phyloP scores from a whole-genome alignment of 2,888 invertebrate species.

The Drosophila niveifrons region DNA sequence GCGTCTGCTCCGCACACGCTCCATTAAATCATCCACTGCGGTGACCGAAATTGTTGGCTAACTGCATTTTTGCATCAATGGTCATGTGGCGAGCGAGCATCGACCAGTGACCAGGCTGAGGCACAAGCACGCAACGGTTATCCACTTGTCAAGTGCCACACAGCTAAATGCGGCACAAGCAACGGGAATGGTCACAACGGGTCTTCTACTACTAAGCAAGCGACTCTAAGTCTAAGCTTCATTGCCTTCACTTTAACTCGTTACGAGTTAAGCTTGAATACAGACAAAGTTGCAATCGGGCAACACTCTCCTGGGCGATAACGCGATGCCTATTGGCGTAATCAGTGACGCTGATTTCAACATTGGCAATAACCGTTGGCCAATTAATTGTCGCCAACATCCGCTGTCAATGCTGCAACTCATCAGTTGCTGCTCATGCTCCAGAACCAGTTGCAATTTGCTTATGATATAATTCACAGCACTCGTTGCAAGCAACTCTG shows the following conservation, averaged over 20 bases:
- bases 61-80: conserved; percentile 80
- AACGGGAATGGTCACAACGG: conserved; percentile 66
- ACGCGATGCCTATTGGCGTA: conserved; percentile 62
- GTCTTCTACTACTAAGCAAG: background rate
- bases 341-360: conserved; percentile 48
- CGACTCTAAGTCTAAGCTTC: background rate
- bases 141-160: conserved; percentile 62
- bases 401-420: conserved; percentile 48
- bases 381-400: conserved; percentile 76
- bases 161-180: conserved; percentile 63
- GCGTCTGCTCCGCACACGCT: conserved; percentile 37
- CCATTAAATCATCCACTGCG: conserved; percentile 68
- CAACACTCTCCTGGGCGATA: conserved; percentile 40
- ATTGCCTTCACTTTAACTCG: background rate
- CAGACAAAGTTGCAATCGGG: conserved; percentile 11
- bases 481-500: conserved; percentile 25
- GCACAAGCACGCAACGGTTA: conserved; percentile 55
- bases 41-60: conserved; percentile 52
- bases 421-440: conserved; percentile 39
- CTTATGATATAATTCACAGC: conserved; percentile 69
- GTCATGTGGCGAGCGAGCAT: conserved; percentile 50
- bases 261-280: conserved; percentile 1
- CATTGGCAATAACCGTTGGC: conserved; percentile 73
- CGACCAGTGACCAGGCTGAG: background rate
- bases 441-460: conserved; percentile 46